Evolutionary conservation across 2,888 invertebrate species (phyloP).

Genomic region (Oxycera nigricornis): DNA sequence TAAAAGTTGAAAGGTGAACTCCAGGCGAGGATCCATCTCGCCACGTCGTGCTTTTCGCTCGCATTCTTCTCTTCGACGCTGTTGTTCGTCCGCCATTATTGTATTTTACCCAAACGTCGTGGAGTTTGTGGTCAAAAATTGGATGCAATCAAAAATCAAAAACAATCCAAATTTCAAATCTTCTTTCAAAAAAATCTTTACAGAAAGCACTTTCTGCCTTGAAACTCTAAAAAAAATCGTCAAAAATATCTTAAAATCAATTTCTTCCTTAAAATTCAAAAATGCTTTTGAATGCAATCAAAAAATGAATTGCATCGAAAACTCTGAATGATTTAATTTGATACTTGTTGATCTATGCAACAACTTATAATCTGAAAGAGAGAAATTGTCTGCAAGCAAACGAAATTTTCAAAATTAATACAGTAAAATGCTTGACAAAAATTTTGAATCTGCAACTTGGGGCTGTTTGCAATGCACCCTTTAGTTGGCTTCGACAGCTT

Average conservation of each 20-base stretch:
- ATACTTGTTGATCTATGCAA: background rate
- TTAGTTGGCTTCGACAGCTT: too few relatives aligned
- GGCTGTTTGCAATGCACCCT: too few relatives aligned
- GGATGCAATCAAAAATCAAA: conserved; percentile 42
- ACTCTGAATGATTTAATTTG: background rate
- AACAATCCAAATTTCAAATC: conserved; percentile 39
- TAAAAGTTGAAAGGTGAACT: conserved; percentile 87
- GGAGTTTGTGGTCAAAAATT: background rate
- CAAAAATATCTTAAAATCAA: too few relatives aligned
- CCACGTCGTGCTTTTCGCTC: conserved; percentile 87
- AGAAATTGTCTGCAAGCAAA: conserved; percentile 5
- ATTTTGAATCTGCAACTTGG: too few relatives aligned
- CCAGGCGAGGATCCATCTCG: conserved; percentile 91
- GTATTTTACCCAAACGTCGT: conserved; percentile 9
- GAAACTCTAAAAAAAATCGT: background rate
- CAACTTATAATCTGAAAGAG: conserved; percentile 30
- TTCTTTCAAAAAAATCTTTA: conserved; percentile 10
- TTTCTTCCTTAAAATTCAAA: too few relatives aligned
- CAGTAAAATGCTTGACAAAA: background rate
- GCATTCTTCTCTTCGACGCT: conserved; percentile 88
- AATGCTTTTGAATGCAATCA: background rate
- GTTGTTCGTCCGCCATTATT: conserved; percentile 59
- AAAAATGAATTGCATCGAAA: background rate
- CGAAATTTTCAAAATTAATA: background rate
- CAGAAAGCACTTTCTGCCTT: background rate